Conservation (phyloP, 2,888 invertebrate genomes). For the Ctenicera cuprea region DNA sequence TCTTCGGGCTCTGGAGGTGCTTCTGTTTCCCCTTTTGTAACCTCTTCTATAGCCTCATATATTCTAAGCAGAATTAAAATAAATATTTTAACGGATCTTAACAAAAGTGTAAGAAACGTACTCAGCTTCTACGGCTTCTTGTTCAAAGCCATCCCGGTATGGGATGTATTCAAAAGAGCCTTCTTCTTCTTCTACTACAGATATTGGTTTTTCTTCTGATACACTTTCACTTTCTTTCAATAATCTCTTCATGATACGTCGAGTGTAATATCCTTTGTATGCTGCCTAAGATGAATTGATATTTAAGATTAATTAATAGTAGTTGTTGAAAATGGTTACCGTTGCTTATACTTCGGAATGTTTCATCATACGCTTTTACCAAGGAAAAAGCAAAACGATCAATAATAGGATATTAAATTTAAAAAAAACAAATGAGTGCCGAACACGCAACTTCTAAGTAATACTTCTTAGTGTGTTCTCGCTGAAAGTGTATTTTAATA, state of each 20-base stretch:
- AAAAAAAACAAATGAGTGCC: no score
- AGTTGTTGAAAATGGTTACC: no score
- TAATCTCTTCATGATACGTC: conserved; percentile 64
- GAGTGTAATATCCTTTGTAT: conserved; percentile 71
- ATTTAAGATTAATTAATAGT: no score
- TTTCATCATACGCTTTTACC: no score
- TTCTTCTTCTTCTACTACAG: conserved; percentile 6
- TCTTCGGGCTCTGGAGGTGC: background rate
- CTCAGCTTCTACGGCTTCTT: background rate
- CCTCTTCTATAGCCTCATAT: background rate
- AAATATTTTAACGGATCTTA: background rate
- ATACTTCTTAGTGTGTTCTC: no score
- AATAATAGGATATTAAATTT: no score
- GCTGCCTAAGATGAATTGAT: conserved; percentile 62
- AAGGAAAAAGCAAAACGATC: no score
- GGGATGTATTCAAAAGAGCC: background rate
- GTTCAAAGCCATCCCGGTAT: background rate
- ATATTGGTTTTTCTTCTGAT: background rate
- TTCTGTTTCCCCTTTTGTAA: background rate
- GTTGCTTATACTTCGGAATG: no score
- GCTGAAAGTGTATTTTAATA: no score
- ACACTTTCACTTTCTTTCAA: conserved; percentile 49
- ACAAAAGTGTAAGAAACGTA: background rate
- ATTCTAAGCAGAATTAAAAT: background rate
- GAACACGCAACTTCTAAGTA: no score